phyloP scores from a whole-genome alignment of 2,113 vertebrate genomes.

The Damaliscus lunatus region DNA sequence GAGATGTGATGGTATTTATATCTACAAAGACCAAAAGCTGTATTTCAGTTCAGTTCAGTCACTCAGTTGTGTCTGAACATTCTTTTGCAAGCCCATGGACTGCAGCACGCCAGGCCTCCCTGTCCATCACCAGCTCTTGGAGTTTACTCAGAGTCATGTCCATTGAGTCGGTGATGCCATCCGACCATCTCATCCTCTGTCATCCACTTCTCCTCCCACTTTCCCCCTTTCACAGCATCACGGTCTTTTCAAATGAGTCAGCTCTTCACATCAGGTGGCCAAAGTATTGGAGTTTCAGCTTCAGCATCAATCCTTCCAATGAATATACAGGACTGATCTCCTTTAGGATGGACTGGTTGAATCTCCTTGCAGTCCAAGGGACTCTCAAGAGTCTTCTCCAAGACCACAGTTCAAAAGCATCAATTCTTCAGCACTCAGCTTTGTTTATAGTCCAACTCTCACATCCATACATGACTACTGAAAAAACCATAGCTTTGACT shows the following conservation, averaged over 20 bases:
- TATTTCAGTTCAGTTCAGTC: neutral
- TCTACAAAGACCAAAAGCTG: neutral
- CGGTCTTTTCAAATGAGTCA: neutral
- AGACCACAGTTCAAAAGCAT: neutral
- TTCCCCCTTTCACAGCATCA: neutral
- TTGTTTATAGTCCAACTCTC: neutral
- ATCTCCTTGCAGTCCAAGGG: neutral
- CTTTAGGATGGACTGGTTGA: neutral
- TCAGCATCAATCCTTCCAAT: neutral
- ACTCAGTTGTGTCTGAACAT: neutral
- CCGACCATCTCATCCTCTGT: neutral
- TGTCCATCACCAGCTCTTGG: neutral
- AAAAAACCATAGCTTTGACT: neutral
- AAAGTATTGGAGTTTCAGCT: neutral
- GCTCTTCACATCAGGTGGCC: neutral
- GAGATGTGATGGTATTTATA: neutral
- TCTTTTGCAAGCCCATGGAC: neutral
- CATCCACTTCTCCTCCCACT: neutral
- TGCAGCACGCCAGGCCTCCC: neutral
- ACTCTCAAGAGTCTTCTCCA: neutral
- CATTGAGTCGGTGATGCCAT: neutral
- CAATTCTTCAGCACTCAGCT: neutral
- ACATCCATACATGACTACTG: neutral
- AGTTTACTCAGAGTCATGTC: neutral
- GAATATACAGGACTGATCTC: neutral